Evolutionary conservation across 2,888 invertebrate species (phyloP).

Genomic region (Flexamia atlantica): DNA sequence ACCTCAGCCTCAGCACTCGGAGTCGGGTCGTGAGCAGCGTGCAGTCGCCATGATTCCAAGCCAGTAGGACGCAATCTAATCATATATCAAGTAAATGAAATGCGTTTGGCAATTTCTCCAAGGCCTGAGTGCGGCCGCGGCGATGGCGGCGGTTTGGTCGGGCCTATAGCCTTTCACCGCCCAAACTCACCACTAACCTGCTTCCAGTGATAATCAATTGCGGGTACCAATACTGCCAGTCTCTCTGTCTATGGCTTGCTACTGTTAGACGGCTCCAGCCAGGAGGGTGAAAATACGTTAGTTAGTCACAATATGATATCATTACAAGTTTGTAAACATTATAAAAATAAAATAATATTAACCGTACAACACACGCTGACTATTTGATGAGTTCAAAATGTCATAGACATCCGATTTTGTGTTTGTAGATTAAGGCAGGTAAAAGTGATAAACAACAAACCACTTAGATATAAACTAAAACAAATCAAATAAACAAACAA

Average conservation of each 20-base stretch:
- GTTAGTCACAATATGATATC: no score
- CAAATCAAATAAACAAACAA: no score
- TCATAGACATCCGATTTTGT: no score
- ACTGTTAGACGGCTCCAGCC: background rate
- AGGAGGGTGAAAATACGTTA: no score
- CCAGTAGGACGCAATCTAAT: conserved; percentile 6
- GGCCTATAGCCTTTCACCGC: background rate
- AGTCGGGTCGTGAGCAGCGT: background rate
- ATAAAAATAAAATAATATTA: no score
- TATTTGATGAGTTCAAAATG: no score
- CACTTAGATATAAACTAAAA: no score
- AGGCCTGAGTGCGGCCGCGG: background rate
- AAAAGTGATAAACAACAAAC: no score
- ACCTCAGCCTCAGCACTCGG: no score
- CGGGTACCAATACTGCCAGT: background rate
- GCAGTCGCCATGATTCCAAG: background rate
- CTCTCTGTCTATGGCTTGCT: background rate
- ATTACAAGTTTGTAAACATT: no score
- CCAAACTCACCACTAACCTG: conserved; percentile 29
- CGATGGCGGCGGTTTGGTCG: background rate
- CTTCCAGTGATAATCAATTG: background rate
- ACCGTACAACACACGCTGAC: no score
- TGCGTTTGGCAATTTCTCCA: conserved; percentile 10
- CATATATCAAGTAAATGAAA: conserved; percentile 6
- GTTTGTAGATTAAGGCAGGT: no score